These are phyloP conservation scores for Danio rerio DNA, from an alignment of 2,113 vertebrate genomes.

Conservation along the genomic window GRCz12tu NC_133176.1:51283001-51283500, in stretches of 20 bases:
- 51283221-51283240: conserved; percentile 8
- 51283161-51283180: conserved; percentile 26
- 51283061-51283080: conserved; percentile 54
- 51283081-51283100: conserved; percentile 24
- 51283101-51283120: conserved; percentile 49
- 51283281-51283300: not conserved
- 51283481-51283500: conserved; percentile 19
- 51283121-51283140: conserved; percentile 30
- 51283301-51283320: not conserved
- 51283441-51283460: conserved; percentile 46
- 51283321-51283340: not conserved
- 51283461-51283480: conserved; percentile 14
- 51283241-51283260: conserved; percentile 9
- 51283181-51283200: conserved; percentile 37
- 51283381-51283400: conserved; percentile 16
- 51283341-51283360: not conserved
- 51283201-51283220: not conserved
- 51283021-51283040: conserved; percentile 38
- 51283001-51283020: conserved; percentile 44
- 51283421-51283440: conserved; percentile 21
- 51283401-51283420: conserved; percentile 20
- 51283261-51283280: conserved; percentile 8
- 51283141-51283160: conserved; percentile 41
- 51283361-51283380: not conserved
- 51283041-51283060: conserved; percentile 51